These are phyloP conservation scores for Scalopus aquaticus DNA, from an alignment of 2,113 vertebrate genomes.

Conservation along the genomic window DNA sequence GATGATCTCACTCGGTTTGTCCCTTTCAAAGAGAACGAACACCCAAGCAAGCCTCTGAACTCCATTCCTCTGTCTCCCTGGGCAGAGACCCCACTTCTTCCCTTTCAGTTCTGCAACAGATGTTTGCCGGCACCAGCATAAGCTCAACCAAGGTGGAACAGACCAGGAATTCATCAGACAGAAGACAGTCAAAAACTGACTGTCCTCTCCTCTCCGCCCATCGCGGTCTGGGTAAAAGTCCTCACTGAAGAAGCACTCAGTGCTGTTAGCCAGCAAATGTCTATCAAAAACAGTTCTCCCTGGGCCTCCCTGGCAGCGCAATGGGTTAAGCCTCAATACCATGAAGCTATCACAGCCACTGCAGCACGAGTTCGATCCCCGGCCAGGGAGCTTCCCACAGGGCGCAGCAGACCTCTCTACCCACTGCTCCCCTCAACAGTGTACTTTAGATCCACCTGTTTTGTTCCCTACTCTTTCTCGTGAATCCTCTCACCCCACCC, in stretches of 20 bases:
- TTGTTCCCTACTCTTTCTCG: too few relatives aligned
- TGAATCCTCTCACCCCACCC: too few relatives aligned
- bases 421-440: too few relatives aligned
- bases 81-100: background rate
- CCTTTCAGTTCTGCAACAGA: background rate
- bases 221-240: background rate
- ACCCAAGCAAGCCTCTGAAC: background rate
- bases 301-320: too few relatives aligned
- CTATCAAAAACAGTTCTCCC: background rate
- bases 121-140: background rate
- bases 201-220: background rate
- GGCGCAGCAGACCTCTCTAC: too few relatives aligned
- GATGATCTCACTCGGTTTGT: accelerated
- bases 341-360: too few relatives aligned
- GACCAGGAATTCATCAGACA: background rate
- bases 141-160: background rate
- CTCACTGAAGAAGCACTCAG: background rate
- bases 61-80: background rate
- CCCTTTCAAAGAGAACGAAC: background rate
- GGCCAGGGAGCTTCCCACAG: too few relatives aligned
- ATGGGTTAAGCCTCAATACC: too few relatives aligned
- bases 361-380: too few relatives aligned
- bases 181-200: background rate
- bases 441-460: too few relatives aligned
- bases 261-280: background rate